phyloP scores from a whole-genome alignment of 2,888 invertebrate species.

The Sycophila texana region DNA sequence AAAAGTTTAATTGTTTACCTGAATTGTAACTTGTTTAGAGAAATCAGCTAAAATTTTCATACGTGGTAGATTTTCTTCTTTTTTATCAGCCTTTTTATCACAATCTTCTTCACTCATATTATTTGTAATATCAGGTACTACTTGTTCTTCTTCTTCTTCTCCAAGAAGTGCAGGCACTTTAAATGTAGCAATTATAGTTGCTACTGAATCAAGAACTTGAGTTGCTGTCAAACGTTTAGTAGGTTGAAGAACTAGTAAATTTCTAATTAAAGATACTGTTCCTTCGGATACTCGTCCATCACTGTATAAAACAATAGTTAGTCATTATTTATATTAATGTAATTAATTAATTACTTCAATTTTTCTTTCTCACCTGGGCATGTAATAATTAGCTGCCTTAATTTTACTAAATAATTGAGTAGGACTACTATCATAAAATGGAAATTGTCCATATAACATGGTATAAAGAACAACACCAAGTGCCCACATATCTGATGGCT shows the following conservation, averaged over 20 bases:
- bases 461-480: conserved; percentile 87
- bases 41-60: conserved; percentile 64
- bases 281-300: conserved; percentile 80
- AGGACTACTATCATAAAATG: conserved; percentile 86
- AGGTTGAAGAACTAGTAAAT: conserved; percentile 83
- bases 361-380: conserved; percentile 80
- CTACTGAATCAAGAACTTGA: conserved; percentile 81
- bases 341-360: conserved; percentile 12
- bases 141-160: conserved; percentile 78
- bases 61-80: conserved; percentile 38
- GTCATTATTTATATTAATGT: conserved; percentile 22
- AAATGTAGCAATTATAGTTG: conserved; percentile 79
- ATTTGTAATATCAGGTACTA: conserved; percentile 77
- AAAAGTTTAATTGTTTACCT: conserved; percentile 59
- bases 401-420: conserved; percentile 86
- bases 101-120: conserved; percentile 58
- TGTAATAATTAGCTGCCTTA: conserved; percentile 84
- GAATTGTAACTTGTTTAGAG: conserved; percentile 66
- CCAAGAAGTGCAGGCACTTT: conserved; percentile 75
- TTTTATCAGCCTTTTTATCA: conserved; percentile 53
- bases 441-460: conserved; percentile 88
- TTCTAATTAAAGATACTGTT: conserved; percentile 82
- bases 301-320: conserved; percentile 67
- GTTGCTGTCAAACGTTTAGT: conserved; percentile 82
- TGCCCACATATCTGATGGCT: conserved; percentile 91